Conservation (phyloP, 2,113 vertebrate species). For the Eptatretus burgeri region DNA sequence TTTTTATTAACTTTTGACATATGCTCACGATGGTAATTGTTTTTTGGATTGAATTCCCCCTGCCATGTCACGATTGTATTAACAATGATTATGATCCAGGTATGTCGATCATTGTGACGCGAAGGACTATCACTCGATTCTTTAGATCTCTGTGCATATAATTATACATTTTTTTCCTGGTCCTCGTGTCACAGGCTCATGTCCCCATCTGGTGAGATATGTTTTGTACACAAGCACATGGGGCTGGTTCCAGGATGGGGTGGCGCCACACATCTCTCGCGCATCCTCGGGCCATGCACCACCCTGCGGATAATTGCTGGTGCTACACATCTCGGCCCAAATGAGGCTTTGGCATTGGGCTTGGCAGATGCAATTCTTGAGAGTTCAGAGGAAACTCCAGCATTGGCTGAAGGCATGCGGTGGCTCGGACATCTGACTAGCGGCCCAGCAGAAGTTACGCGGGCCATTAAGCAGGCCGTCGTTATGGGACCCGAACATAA, state of each 20-base stretch:
- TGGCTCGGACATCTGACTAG: slow-evolving; percentile 32
- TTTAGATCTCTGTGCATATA: background rate
- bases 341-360: slow-evolving; percentile 25
- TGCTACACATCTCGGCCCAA: slow-evolving; percentile 20
- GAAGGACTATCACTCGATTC: background rate
- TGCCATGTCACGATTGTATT: no score
- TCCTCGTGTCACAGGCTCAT: slow-evolving; percentile 32
- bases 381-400: slow-evolving; percentile 8
- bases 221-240: slow-evolving; percentile 80
- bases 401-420: slow-evolving; percentile 18
- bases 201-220: slow-evolving; percentile 39
- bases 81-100: no score
- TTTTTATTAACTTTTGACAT: no score
- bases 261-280: slow-evolving; percentile 32
- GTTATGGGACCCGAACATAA: slow-evolving; percentile 35
- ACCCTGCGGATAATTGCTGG: slow-evolving; percentile 38
- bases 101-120: no score
- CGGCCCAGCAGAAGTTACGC: slow-evolving; percentile 31
- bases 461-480: slow-evolving; percentile 38
- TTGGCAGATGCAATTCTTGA: slow-evolving; percentile 27
- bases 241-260: slow-evolving; percentile 82
- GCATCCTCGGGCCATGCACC: slow-evolving; percentile 25
- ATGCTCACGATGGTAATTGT: no score
- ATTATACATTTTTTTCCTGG: background rate
- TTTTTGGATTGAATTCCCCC: no score